Conservation (phyloP, 2,797 vertebrate genomes). For the Loris lydekkerianus region DNA sequence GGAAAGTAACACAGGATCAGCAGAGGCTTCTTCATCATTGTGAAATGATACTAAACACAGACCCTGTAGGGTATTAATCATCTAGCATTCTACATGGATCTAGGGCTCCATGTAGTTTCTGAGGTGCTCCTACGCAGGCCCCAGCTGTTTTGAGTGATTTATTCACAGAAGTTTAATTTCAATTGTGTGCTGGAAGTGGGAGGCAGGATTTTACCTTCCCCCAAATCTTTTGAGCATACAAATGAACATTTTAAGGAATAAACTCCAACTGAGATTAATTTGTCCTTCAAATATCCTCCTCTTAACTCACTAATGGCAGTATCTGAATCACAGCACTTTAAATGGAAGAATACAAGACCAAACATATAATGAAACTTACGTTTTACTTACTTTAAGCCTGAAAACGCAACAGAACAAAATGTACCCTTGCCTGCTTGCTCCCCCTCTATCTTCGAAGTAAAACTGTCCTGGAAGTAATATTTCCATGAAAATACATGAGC, state of each 20-base stretch:
- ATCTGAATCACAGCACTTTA: slow-evolving; percentile 71
- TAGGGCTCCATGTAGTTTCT: slow-evolving; percentile 27
- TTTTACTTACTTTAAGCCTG: slow-evolving; percentile 41
- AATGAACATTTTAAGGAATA: slow-evolving; percentile 81
- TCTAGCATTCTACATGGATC: slow-evolving; percentile 48
- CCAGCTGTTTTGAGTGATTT: slow-evolving; percentile 77
- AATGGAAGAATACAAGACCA: slow-evolving; percentile 53
- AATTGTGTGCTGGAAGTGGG: slow-evolving; percentile 69
- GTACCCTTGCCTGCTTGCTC: background rate
- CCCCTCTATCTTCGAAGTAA: slow-evolving; percentile 40
- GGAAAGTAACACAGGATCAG: background rate
- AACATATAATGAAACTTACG: background rate
- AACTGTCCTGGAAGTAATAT: background rate
- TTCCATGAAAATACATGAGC: slow-evolving; percentile 50
- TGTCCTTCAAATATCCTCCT: slow-evolving; percentile 74
- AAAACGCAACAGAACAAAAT: slow-evolving; percentile 62
- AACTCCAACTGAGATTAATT: slow-evolving; percentile 81
- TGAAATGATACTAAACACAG: slow-evolving; percentile 67
- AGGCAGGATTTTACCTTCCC: slow-evolving; percentile 77
- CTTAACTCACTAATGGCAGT: slow-evolving; percentile 73
- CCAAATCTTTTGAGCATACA: slow-evolving; percentile 74
- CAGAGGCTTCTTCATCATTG: slow-evolving; percentile 39
- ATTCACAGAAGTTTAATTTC: slow-evolving; percentile 82
- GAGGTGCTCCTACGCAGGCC: slow-evolving; percentile 44
- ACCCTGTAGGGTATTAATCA: slow-evolving; percentile 66